Conservation (phyloP, 2,113 vertebrate genomes). For the Cinclus mexicanus region DNA sequence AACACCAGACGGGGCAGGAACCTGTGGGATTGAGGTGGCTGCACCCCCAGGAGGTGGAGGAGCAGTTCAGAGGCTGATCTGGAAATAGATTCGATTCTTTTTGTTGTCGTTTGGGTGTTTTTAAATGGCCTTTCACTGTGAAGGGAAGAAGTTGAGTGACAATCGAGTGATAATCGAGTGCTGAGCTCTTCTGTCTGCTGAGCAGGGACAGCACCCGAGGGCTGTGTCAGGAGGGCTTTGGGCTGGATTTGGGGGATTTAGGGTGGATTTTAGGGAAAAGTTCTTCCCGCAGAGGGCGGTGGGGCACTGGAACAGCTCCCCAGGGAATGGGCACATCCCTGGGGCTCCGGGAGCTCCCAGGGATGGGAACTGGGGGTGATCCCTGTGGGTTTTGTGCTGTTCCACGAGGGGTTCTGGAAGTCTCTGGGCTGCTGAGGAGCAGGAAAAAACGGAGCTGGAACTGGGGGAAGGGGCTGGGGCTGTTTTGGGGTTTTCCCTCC, state of each 20-base stretch:
- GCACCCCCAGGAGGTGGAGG: background rate
- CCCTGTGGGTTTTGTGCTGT: background rate
- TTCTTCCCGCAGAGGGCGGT: background rate
- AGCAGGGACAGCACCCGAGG: too few relatives aligned
- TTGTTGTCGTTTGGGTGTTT: background rate
- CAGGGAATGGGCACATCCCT: background rate
- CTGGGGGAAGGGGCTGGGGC: too few relatives aligned
- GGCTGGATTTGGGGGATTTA: background rate
- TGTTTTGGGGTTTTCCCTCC: background rate
- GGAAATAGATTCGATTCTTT: rapidly evolving
- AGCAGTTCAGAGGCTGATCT: background rate
- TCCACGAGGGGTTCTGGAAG: background rate
- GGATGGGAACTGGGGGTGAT: background rate
- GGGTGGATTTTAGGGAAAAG: background rate
- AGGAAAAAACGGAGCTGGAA: background rate
- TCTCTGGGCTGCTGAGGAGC: background rate
- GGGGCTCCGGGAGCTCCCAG: background rate
- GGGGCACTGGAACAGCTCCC: background rate
- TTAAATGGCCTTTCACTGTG: background rate
- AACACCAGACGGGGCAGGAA: background rate
- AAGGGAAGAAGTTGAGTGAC: background rate
- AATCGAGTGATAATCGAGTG: too few relatives aligned
- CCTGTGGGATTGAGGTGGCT: background rate
- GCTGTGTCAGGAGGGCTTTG: background rate
- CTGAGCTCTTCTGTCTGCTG: background rate